These are phyloP conservation scores for Mycteria americana DNA, from an alignment of 2,797 vertebrate genomes.

Conservation along the genomic window DNA sequence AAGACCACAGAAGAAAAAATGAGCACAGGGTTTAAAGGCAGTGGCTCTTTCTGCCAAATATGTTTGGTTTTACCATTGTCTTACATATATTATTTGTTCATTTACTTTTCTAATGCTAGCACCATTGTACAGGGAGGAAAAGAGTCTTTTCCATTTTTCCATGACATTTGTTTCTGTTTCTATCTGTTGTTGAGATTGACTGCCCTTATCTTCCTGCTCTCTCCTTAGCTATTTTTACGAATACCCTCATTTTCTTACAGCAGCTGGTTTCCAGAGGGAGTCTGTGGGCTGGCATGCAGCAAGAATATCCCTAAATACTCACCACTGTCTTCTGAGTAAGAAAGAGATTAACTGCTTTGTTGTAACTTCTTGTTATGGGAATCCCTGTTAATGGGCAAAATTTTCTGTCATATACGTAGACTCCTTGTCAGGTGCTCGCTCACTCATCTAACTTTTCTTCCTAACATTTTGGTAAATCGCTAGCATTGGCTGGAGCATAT, in stretches of 20 bases:
- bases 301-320: not conserved
- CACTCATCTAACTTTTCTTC: not conserved
- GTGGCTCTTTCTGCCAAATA: not conserved
- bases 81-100: not conserved
- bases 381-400: not conserved
- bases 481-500: not conserved
- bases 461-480: not conserved
- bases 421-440: not conserved
- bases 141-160: not conserved
- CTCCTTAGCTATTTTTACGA: not conserved
- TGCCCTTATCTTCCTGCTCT: not conserved
- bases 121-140: not conserved
- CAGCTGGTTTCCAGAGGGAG: not conserved
- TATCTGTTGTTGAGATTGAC: not conserved
- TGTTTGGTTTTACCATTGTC: not conserved
- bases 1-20: not conserved
- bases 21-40: not conserved
- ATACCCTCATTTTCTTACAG: not conserved
- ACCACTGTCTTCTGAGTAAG: not conserved
- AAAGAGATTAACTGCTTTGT: not conserved
- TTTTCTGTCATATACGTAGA: not conserved
- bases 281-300: not conserved
- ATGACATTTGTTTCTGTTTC: not conserved
- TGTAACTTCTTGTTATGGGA: not conserved
- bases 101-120: not conserved